Evolutionary conservation across 2,797 vertebrate genomes (phyloP).

Genomic region (Mormyrops attenuatus): DNA sequence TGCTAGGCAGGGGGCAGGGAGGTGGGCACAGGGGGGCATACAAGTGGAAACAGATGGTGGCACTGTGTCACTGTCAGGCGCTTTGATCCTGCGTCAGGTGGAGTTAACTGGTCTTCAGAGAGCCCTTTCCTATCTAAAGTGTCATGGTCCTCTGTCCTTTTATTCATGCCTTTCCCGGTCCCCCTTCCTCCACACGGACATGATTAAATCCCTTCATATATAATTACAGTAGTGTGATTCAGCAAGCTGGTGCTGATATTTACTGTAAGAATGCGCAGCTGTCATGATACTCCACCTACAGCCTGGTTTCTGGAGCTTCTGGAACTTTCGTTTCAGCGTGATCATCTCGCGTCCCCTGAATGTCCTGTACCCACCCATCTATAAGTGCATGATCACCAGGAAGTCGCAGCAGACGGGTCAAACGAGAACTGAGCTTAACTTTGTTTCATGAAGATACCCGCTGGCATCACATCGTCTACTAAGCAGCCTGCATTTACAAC

Average conservation of each 20-base stretch:
- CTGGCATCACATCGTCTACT: background rate
- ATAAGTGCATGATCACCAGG: background rate
- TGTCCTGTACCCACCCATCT: background rate
- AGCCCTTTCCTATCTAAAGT: background rate
- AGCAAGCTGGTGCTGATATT: background rate
- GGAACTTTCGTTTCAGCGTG: background rate
- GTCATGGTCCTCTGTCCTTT: background rate
- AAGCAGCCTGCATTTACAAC: background rate
- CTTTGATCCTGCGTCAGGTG: conserved; percentile 41
- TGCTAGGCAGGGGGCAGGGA: conserved; percentile 27
- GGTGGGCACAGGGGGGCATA: background rate
- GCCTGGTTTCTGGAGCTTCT: background rate
- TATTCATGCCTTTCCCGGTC: background rate
- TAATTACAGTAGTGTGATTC: background rate
- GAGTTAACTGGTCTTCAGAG: conserved; percentile 37
- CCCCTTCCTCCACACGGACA: background rate
- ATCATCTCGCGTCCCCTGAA: background rate
- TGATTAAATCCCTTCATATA: background rate
- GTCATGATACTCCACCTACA: background rate
- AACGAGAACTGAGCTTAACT: background rate
- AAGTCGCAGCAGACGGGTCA: background rate
- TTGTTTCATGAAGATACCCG: background rate
- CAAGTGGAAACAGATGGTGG: conserved; percentile 55
- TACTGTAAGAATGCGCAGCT: too few relatives aligned
- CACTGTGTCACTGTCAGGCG: conserved; percentile 49